Evolutionary conservation across 2,888 invertebrate species (phyloP).

Genomic region (Bellardia bayeri): DNA sequence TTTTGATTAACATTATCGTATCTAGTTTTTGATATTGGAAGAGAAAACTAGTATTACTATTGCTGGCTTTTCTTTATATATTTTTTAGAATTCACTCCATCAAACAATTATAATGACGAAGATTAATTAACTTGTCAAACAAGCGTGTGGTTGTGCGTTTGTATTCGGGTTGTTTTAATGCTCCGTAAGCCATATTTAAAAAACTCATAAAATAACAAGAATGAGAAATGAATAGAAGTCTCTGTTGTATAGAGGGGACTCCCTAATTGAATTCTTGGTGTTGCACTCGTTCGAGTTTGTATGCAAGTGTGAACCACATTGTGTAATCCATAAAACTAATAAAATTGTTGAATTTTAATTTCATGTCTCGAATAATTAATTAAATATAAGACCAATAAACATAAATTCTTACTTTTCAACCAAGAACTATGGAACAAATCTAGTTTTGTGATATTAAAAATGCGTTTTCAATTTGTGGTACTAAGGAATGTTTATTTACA

Average conservation of each 20-base stretch:
- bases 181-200: neutral
- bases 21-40: neutral
- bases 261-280: neutral
- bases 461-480: neutral
- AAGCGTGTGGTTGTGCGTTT: neutral
- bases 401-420: neutral
- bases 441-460: neutral
- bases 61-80: neutral
- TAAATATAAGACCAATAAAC: neutral
- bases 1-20: neutral
- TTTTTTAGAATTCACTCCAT: neutral
- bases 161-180: neutral
- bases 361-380: conserved; percentile 8
- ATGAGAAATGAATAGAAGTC: too few relatives aligned
- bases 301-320: conserved; percentile 7
- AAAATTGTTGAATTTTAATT: conserved; percentile 1
- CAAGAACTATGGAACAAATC: neutral
- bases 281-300: neutral
- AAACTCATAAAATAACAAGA: neutral
- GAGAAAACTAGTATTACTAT: neutral
- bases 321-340: conserved; percentile 8
- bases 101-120: neutral
- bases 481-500: neutral
- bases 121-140: neutral
- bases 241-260: neutral